A percentile compares a stretch with the other conserved stretches of the same genome.
These are phyloP conservation scores for Channa maculata DNA, from an alignment of 2,113 vertebrate species.

Conservation along the genomic window DNA sequence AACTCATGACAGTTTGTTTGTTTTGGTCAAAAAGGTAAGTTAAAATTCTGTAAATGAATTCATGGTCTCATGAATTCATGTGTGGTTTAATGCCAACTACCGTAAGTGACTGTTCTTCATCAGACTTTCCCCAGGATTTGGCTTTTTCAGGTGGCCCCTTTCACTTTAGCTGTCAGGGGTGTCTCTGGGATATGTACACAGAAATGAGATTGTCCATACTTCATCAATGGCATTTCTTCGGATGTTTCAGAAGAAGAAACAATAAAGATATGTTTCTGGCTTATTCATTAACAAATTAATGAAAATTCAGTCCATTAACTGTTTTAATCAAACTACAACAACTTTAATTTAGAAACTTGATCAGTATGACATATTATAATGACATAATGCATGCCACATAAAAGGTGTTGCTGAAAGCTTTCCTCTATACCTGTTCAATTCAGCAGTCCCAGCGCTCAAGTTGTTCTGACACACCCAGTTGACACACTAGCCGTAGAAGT, in stretches of 20 bases:
- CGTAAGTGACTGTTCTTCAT: slow-evolving; percentile 1
- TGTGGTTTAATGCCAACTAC: neutral
- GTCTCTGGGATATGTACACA: neutral
- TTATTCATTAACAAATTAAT: too few relatives aligned
- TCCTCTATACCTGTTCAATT: slow-evolving; percentile 54
- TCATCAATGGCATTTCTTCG: neutral
- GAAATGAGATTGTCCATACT: neutral
- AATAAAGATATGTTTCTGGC: slow-evolving; percentile 13
- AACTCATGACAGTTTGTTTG: too few relatives aligned
- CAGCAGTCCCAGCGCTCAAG: slow-evolving; percentile 24
- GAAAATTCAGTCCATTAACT: too few relatives aligned
- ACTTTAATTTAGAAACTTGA: slow-evolving; percentile 6
- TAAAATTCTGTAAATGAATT: too few relatives aligned
- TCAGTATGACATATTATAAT: slow-evolving; percentile 29
- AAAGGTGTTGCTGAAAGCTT: slow-evolving; percentile 51
- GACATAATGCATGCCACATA: slow-evolving; percentile 51
- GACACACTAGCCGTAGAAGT: slow-evolving; percentile 17
- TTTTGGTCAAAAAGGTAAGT: too few relatives aligned
- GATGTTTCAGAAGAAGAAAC: slow-evolving; percentile 2
- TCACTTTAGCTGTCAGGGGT: slow-evolving; percentile 35
- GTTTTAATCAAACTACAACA: neutral
- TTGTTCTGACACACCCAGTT: slow-evolving; percentile 26
- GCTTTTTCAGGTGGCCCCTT: slow-evolving; percentile 18
- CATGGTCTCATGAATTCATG: neutral
- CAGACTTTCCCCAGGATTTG: neutral